phyloP scores from a whole-genome alignment of 2,888 invertebrate genomes.

The Ectemnius cavifrons region DNA sequence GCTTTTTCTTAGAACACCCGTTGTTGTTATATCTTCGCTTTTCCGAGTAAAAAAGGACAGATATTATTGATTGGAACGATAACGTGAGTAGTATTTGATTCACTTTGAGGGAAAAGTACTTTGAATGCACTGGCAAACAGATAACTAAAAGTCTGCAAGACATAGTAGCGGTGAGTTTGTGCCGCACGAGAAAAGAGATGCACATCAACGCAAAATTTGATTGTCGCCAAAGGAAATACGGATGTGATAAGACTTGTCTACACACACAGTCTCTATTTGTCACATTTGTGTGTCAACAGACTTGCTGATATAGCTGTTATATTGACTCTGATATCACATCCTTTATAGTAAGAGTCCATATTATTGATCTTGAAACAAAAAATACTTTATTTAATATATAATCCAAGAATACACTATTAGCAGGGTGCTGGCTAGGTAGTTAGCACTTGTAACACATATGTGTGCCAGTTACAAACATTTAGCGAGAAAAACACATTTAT shows the following conservation, averaged over 20 bases:
- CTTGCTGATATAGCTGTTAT: conserved; percentile 33
- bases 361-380: conserved; percentile 44
- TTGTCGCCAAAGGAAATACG: conserved; percentile 57
- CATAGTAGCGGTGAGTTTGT: not conserved
- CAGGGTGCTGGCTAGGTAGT: conserved; percentile 55
- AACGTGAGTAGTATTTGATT: conserved; percentile 47
- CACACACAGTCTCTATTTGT: conserved; percentile 49
- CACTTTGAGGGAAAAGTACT: conserved; percentile 22
- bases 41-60: conserved; percentile 34
- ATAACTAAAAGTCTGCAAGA: conserved; percentile 8
- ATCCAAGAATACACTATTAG: conserved; percentile 51
- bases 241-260: conserved; percentile 56
- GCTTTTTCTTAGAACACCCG: conserved; percentile 51
- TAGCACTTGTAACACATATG: conserved; percentile 46
- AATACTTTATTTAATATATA: conserved; percentile 46
- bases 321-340: conserved; percentile 48
- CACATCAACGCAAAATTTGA: conserved; percentile 46
- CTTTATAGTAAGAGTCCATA: conserved; percentile 37
- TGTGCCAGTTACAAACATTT: conserved; percentile 48
- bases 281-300: conserved; percentile 42
- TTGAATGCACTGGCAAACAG: conserved; percentile 32
- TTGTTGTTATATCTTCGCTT: conserved; percentile 50
- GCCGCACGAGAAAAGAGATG: conserved; percentile 27
- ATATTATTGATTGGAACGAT: conserved; percentile 32
- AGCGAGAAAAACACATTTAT: conserved; percentile 32